Base-by-base conservation (phyloP, 2,888 invertebrate species). In the Synanthedon myopaeformis region DNA sequence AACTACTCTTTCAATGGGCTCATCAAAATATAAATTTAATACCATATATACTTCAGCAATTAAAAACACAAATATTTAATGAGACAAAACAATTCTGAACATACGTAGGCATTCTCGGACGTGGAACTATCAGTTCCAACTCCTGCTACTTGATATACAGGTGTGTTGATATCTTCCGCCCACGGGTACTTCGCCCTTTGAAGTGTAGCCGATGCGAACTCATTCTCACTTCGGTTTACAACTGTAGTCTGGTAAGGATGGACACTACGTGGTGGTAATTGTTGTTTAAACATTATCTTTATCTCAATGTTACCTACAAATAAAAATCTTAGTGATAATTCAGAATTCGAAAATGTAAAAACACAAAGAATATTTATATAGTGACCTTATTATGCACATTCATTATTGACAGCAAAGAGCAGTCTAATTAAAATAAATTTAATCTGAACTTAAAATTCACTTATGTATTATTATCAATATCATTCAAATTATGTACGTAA, bases 221-320 rank as follows among this genome's bases (percentile, higher is more conserved):
- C 88, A 52, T 84, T 82, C 53, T 87, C 84, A 61, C 79, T 86
- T 13, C 88, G 71, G 11, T 87, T 80, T 35, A 88, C 82, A 42
- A 88, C 76, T 3, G 88, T 88, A 4, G 88, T 88, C 66, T 88
- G 88, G 59, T 88, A 88, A 4, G 88, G 88, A 58, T 87, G 87
- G 45, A 87, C 79, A 59, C 80, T 85, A 49, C 87, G 76, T 4
- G 85, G 82, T 12, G 88, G 79, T 45, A 81, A 57, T 63, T 87
- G 86, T 67, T 86, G 87, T 65, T 86, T 88, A 60, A 78, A 90
- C 91, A 84, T 89, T 62, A 61, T 76, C 52, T 41, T 52, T 49
- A 8, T 45, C 52, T 54, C 14, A 48, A 54, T 52, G 55, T 67
- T 69, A 70, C 57, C 75, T 72, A 59, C 3, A 35, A 35, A 35